Percentiles rank a stretch among this genome's conserved stretches.
phyloP scores from a whole-genome alignment of 2,797 vertebrate species.

The Morelia viridis region DNA sequence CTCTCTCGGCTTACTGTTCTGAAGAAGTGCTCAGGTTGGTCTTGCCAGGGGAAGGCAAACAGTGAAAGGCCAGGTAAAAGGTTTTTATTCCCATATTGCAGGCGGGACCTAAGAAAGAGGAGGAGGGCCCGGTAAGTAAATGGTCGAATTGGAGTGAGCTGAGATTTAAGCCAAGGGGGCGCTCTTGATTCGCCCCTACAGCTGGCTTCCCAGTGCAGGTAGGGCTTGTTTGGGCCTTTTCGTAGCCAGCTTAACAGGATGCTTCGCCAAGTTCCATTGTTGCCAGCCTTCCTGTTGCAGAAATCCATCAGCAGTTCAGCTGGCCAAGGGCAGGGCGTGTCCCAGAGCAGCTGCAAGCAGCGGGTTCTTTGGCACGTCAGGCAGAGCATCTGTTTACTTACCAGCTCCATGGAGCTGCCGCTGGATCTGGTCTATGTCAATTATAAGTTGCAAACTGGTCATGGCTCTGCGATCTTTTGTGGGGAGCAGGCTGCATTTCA shows the following conservation, averaged over 20 bases:
- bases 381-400: background rate
- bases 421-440: slow-evolving; percentile 14
- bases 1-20: background rate
- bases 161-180: background rate
- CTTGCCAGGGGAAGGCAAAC: background rate
- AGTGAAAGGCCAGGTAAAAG: background rate
- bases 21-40: background rate
- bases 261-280: background rate
- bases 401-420: background rate
- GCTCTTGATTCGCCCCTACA: background rate
- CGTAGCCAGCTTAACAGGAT: background rate
- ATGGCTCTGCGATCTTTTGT: background rate
- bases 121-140: background rate
- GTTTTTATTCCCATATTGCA: background rate
- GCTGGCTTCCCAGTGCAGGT: no score
- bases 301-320: slow-evolving; percentile 60
- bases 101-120: background rate
- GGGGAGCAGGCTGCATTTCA: background rate
- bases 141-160: background rate
- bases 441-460: background rate
- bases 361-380: slow-evolving; percentile 15
- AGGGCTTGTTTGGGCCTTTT: background rate
- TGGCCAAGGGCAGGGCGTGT: slow-evolving; percentile 47
- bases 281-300: slow-evolving; percentile 62
- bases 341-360: slow-evolving; percentile 54